Conservation (phyloP, 2,888 invertebrate species). For the Torymus texanus region DNA sequence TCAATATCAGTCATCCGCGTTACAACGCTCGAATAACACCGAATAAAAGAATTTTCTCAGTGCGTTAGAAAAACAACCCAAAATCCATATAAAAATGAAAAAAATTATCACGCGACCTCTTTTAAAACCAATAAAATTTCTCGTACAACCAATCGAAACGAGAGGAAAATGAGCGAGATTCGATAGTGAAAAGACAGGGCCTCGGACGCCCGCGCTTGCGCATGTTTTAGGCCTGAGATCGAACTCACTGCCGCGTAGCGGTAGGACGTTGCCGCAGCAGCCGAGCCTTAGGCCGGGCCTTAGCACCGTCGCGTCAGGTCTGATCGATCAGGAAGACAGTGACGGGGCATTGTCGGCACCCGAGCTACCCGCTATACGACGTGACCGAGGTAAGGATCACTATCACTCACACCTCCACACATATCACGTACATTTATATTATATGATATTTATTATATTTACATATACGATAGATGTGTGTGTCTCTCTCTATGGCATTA, state of each 20-base stretch:
- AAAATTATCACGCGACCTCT: neutral
- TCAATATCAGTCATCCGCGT: too few species aligned
- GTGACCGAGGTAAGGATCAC: conserved; percentile 78
- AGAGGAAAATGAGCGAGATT: neutral
- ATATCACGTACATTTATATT: neutral
- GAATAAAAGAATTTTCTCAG: too few species aligned
- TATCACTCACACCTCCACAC: neutral
- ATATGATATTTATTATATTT: too few species aligned
- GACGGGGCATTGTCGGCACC: conserved; percentile 89
- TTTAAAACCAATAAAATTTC: neutral
- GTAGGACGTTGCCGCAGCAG: conserved; percentile 72
- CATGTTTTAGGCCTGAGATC: conserved; percentile 67
- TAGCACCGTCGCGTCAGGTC: conserved; percentile 72
- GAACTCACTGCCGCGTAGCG: conserved; percentile 75
- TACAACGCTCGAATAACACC: too few species aligned
- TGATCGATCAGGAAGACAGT: conserved; percentile 82
- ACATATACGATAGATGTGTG: too few species aligned
- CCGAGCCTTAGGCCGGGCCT: conserved; percentile 71
- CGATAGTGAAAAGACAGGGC: conserved; percentile 41
- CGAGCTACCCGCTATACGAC: conserved; percentile 83
- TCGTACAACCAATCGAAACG: neutral
- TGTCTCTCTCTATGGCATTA: too few species aligned
- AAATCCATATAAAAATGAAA: neutral
- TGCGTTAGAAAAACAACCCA: too few species aligned
- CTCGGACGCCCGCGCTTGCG: conserved; percentile 44